A percentile compares a stretch with the other conserved stretches of the same genome.
Conservation (phyloP, 1,140 invertebrate genomes). For the Panulirus ornatus region DNA sequence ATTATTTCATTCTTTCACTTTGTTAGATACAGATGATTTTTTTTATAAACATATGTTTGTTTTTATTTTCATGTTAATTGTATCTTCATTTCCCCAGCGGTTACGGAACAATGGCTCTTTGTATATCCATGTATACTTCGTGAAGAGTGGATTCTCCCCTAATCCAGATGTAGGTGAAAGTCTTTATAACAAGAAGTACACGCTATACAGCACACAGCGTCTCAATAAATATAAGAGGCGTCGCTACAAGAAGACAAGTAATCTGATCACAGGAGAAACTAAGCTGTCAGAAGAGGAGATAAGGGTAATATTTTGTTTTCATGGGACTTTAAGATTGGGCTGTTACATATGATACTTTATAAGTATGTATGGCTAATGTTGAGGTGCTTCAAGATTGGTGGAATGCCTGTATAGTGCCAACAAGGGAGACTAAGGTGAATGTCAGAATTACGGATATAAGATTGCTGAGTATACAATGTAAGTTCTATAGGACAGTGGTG, state of each 20-base stretch:
- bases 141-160: slow-evolving; percentile 88
- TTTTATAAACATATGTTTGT: slow-evolving; percentile 13
- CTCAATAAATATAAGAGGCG: slow-evolving; percentile 94
- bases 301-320: too few species aligned
- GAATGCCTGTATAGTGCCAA: too few species aligned
- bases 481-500: too few species aligned
- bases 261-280: slow-evolving; percentile 95
- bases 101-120: slow-evolving; percentile 96
- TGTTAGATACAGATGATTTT: too few species aligned
- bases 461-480: too few species aligned
- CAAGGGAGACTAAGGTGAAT: too few species aligned
- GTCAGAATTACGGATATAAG: too few species aligned
- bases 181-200: slow-evolving; percentile 84
- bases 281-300: slow-evolving; percentile 86
- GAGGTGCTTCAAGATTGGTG: too few species aligned
- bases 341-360: too few species aligned
- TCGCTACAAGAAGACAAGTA: slow-evolving; percentile 92
- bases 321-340: too few species aligned
- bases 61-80: slow-evolving; percentile 65
- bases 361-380: too few species aligned
- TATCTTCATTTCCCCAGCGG: slow-evolving; percentile 78
- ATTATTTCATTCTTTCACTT: too few species aligned
- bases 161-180: slow-evolving; percentile 84
- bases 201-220: slow-evolving; percentile 88
- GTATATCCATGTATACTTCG: slow-evolving; percentile 94